Evolutionary conservation across 1,140 invertebrate species (phyloP).

Genomic region (Tetramorium simillimum): DNA sequence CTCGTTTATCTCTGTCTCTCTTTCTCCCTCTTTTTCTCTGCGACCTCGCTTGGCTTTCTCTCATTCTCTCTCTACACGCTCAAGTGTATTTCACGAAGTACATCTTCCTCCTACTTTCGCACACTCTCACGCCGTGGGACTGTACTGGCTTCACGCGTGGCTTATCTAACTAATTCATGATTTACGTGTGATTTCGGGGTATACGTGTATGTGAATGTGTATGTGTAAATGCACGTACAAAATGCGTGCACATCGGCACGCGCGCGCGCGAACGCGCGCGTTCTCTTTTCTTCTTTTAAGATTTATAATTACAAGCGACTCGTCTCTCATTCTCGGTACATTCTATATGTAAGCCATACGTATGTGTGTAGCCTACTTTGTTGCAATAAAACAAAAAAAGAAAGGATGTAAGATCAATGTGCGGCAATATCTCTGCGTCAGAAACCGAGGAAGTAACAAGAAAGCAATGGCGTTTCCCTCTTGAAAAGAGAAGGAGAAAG

Average conservation of each 20-base stretch:
- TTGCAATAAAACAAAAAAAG: constrained; percentile 4
- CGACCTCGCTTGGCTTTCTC: constrained; percentile 21
- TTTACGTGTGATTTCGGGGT: constrained; percentile 60
- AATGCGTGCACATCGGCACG: constrained; percentile 10
- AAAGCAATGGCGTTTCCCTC: neutral
- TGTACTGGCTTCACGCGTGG: constrained; percentile 81
- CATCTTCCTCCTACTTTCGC: constrained; percentile 59
- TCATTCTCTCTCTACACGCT: constrained; percentile 31
- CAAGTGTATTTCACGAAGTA: constrained; percentile 54
- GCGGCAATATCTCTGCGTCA: neutral
- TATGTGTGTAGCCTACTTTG: neutral
- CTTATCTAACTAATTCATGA: constrained; percentile 80
- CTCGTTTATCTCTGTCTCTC: no score
- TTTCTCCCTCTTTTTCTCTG: constrained; percentile 12
- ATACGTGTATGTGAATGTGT: constrained; percentile 48
- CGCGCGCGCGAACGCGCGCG: constrained; percentile 2
- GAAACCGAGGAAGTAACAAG: neutral
- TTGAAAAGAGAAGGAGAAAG: neutral
- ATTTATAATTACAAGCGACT: constrained; percentile 8
- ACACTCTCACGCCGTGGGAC: constrained; percentile 77
- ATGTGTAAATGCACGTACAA: constrained; percentile 8
- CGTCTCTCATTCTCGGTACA: constrained; percentile 7
- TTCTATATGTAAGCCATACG: neutral
- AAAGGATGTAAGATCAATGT: constrained; percentile 1
- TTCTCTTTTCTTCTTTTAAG: neutral